Percentiles rank a stretch among this genome's conserved stretches.
Evolutionary conservation across 2,888 invertebrate genomes (phyloP).

Genomic region (Meandrusa payeni): DNA sequence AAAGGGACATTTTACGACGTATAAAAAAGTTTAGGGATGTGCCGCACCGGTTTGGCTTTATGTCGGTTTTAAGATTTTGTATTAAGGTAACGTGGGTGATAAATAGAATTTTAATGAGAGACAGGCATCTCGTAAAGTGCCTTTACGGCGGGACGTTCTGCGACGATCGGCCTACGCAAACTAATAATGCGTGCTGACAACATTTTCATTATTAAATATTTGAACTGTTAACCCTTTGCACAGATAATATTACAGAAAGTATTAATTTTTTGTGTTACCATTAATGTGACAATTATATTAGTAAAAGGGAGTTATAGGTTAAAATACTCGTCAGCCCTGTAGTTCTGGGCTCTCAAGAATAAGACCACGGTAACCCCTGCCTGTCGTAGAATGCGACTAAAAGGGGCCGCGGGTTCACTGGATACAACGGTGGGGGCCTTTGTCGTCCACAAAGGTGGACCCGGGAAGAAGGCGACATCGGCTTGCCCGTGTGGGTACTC

Average conservation of each 20-base stretch:
- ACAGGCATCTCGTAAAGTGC: conserved; percentile 10
- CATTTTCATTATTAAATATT: conserved; percentile 19
- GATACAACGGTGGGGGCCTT: too few relatives aligned
- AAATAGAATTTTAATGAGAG: conserved; percentile 18
- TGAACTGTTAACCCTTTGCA: neutral
- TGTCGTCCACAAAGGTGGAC: too few relatives aligned
- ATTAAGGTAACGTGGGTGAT: conserved; percentile 7
- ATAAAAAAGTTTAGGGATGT: neutral
- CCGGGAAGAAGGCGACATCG: too few relatives aligned
- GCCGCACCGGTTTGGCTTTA: neutral
- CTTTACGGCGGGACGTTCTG: neutral
- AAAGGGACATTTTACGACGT: neutral
- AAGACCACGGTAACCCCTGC: too few relatives aligned
- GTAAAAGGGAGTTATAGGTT: too few relatives aligned
- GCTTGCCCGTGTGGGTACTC: too few relatives aligned
- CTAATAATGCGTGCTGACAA: conserved; percentile 17
- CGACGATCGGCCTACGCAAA: neutral
- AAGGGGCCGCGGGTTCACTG: too few relatives aligned
- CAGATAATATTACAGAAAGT: neutral
- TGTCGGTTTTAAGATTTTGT: conserved; percentile 8
- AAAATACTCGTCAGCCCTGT: too few relatives aligned
- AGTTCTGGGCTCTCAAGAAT: too few relatives aligned
- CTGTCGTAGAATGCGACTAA: too few relatives aligned
- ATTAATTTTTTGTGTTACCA: neutral
- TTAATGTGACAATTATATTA: neutral